Conservation (phyloP, 2,888 invertebrate genomes). For the Pandemis cinnamomeana region DNA sequence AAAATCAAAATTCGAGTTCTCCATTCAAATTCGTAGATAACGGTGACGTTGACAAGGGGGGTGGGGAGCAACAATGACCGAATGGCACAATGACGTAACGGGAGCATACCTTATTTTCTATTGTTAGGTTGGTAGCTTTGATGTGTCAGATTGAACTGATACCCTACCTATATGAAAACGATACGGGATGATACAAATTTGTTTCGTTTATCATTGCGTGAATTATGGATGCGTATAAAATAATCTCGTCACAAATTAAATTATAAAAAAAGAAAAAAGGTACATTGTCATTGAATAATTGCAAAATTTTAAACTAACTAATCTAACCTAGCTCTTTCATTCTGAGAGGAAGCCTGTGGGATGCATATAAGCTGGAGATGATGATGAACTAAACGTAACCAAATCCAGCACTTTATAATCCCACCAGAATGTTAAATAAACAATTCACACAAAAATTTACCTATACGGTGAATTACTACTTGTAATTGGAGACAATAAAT, state of each 20-base stretch:
- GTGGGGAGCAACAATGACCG: constrained; percentile 52
- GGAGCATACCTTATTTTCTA: constrained; percentile 42
- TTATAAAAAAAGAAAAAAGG: not conserved
- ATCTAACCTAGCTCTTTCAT: no score
- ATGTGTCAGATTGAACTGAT: constrained; percentile 34
- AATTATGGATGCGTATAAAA: not conserved
- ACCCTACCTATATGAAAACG: not conserved
- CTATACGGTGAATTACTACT: no score
- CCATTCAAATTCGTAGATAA: constrained; percentile 66
- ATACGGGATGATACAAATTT: not conserved
- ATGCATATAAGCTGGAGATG: no score
- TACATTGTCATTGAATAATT: no score
- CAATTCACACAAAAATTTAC: no score
- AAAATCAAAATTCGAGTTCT: constrained; percentile 73
- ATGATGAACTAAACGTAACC: no score
- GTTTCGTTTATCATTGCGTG: not conserved
- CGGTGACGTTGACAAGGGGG: constrained; percentile 49
- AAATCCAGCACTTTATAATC: no score
- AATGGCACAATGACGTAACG: constrained; percentile 45
- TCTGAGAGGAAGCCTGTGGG: no score
- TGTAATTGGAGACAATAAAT: no score
- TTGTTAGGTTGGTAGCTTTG: constrained; percentile 36
- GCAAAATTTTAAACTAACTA: no score
- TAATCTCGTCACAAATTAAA: not conserved
- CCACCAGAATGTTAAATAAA: no score